Base-by-base conservation (phyloP, 2,888 invertebrate genomes). In the Zygogramma bicolorata region DNA sequence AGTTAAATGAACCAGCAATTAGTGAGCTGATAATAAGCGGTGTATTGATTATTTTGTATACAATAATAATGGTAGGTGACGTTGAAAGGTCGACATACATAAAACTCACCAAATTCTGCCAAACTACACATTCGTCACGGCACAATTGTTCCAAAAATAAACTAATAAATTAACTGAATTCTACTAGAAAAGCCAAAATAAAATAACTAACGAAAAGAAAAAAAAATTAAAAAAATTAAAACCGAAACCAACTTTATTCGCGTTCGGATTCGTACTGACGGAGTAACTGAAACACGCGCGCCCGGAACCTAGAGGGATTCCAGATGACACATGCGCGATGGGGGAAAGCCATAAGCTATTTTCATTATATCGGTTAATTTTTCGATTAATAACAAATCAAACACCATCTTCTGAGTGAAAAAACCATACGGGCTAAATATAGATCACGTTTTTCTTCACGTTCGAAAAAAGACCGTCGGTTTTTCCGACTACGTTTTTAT, bases 151-250 rank as follows among this genome's bases (percentile, higher is more conserved):
- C 73, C 66, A 65, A 73, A 70, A 66, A 70, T 46, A 73, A 74
- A 67, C 65, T 67, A 71, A 75, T 65, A 71, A 69, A 68, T 57
- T 65, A 68, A 72, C 62, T 61, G 69, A 70, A 69, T 63, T 60
- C 71, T 74, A 71, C 80, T 76, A 79, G 63, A 77, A 79, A 81
- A 84, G 80, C 80, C 72, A 82, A 84, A 81, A 73, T 74, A 81
- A 82, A 79, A 78, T 74, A 81, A 83, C 74, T 63, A 81, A 82
- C 81, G 80, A 81, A 80, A 83, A 84, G 76, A 81, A 82, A 82
- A 80, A 81, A 81, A 77, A 73, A 78, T 69, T 74, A 81, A 84
- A 84, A 83, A 82, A 81, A 84, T 82, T 76, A 81, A 82, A 80
- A 79, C 81, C 79, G 80, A 77, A 78, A 79, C 77, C 78, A 76